Conservation (phyloP, 1,140 invertebrate species). For the honey bee (Apis mellifera) region DNA sequence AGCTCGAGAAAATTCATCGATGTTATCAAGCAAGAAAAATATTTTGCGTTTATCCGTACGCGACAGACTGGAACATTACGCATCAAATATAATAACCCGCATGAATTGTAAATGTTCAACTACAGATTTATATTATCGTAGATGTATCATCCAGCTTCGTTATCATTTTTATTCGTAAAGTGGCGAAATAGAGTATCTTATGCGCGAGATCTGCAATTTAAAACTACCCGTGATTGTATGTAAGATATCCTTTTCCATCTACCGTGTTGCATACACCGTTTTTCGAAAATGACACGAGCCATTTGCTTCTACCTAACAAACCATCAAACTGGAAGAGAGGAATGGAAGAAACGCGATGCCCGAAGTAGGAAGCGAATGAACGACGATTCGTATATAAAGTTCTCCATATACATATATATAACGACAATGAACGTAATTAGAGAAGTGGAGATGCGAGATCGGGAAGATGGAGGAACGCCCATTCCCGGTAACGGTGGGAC, state of each 20-base stretch:
- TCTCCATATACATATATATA: not conserved
- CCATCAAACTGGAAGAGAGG: too few species aligned
- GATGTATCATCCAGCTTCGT: not conserved
- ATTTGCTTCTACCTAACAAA: not conserved
- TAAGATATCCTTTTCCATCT: not conserved
- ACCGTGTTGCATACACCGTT: not conserved
- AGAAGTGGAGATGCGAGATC: slow-evolving; percentile 13
- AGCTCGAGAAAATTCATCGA: not conserved
- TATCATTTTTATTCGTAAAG: not conserved
- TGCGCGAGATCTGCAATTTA: not conserved
- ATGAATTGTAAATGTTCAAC: slow-evolving; percentile 9
- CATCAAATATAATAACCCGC: not conserved
- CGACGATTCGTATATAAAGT: too few species aligned
- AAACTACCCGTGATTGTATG: not conserved
- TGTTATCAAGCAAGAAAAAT: not conserved
- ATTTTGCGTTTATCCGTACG: not conserved
- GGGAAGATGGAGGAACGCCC: slow-evolving; percentile 42
- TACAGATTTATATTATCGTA: not conserved
- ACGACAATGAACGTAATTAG: slow-evolving; percentile 62
- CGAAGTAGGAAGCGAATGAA: too few species aligned
- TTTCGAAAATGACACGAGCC: too few species aligned
- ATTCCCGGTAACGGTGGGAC: slow-evolving; percentile 50
- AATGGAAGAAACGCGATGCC: not conserved
- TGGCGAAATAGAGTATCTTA: not conserved
- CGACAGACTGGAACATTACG: not conserved